Percentiles rank a stretch among this genome's conserved stretches.
Conservation (phyloP, 2,113 vertebrate genomes). For the Melozone crissalis region DNA sequence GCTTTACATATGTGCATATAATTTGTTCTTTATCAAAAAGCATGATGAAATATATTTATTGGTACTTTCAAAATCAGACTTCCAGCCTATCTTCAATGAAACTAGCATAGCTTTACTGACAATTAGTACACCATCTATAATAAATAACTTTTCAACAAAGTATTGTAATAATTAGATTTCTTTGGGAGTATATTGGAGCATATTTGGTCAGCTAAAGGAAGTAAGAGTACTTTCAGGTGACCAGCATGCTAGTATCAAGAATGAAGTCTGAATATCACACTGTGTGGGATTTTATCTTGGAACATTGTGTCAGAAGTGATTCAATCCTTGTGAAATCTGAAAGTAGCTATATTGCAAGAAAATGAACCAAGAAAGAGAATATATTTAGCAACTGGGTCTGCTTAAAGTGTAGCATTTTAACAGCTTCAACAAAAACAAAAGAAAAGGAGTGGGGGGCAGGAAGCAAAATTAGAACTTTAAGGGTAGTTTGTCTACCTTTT, state of each 20-base stretch:
- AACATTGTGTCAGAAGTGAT: slow-evolving; percentile 55
- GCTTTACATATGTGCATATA: background rate
- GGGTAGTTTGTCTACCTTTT: background rate
- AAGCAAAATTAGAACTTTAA: background rate
- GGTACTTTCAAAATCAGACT: background rate
- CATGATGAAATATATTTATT: background rate
- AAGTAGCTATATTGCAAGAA: slow-evolving; percentile 22
- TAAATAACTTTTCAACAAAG: background rate
- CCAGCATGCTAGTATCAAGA: background rate
- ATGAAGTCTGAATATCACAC: background rate
- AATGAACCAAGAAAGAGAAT: background rate
- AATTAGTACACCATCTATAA: background rate
- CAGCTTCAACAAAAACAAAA: background rate
- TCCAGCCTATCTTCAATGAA: background rate
- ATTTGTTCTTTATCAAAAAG: background rate
- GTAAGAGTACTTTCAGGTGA: background rate
- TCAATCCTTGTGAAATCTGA: slow-evolving; percentile 41
- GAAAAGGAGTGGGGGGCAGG: background rate
- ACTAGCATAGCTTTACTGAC: background rate
- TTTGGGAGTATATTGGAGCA: background rate
- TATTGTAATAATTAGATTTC: background rate
- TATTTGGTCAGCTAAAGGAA: background rate
- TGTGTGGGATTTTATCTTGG: slow-evolving; percentile 26
- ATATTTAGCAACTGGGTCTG: slow-evolving; percentile 35
- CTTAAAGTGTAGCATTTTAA: background rate